Evolutionary conservation across 2,888 invertebrate genomes (phyloP).

Genomic region (Neoitamus cyanurus): DNA sequence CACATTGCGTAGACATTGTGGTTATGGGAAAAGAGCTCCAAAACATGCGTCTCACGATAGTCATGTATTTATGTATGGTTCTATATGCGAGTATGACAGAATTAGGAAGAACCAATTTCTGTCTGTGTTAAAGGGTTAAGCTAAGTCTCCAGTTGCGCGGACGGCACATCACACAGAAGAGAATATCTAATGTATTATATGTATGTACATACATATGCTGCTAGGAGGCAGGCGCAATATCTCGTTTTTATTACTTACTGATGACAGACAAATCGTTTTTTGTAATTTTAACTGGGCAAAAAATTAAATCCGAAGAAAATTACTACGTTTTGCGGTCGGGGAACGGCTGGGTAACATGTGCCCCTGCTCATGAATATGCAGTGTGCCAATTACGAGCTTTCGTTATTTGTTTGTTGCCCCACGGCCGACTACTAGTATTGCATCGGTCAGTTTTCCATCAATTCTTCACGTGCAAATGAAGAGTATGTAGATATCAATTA

Average conservation of each 20-base stretch:
- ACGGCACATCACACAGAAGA: neutral
- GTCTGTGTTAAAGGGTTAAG: neutral
- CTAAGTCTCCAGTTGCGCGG: neutral
- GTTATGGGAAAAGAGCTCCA: neutral
- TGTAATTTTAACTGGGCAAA: neutral
- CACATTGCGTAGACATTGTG: neutral
- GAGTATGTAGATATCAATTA: neutral
- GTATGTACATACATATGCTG: no score
- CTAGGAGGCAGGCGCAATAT: neutral
- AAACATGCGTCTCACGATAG: neutral
- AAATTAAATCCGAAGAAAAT: neutral
- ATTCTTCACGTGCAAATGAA: neutral
- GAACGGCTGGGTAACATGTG: neutral
- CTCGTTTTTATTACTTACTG: neutral
- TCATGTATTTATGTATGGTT: neutral
- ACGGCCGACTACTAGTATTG: neutral
- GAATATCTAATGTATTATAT: neutral
- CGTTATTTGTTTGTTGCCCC: neutral
- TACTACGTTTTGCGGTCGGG: neutral
- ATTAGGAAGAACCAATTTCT: neutral
- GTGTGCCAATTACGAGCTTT: neutral
- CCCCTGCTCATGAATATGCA: neutral
- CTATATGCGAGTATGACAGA: neutral
- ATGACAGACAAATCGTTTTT: neutral
- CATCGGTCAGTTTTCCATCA: neutral